Base-by-base conservation (phyloP, 2,888 invertebrate species). In the Tridacna gigas region DNA sequence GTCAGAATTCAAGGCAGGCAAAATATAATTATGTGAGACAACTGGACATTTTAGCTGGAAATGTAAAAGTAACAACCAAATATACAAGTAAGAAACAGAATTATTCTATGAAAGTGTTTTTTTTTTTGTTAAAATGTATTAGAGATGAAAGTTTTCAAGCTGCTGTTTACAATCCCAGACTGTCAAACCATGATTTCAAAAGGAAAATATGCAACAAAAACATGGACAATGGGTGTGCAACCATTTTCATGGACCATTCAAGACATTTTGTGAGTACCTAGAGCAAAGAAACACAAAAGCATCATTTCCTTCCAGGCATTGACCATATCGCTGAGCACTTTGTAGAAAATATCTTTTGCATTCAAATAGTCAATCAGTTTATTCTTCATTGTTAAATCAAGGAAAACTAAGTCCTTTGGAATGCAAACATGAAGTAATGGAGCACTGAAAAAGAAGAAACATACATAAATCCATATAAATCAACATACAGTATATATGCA, bases 361-460 rank as follows among this genome's bases (percentile, higher is more conserved):
- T 98, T 98, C 65, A 98, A 96, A 90, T 97, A 95, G 9, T 96
- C 96, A 95, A 98, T 97, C 89, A 98, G 96, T 93, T 97, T 97
- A 76, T 96, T 96, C 86, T 93, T 96, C 28, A 97, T 95, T 85
- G 80, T 96, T 66, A 96, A 95, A 0, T 96, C 96, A 15, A 97
- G 95, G 79, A 97, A 97, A 88, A 96, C 96, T 12, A 97, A 96
- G 28, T 91, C 84, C 67, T 89, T 90, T 0, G 98, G 98, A 89
- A 98, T 96, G 95, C 99, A 99, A 80, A 98, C 96, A 94, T 98
- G 97, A 77, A 98, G 95, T 60, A 99, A 96, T 0, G 98, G 96
- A 80, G 96, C 73, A 63, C 87, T 87, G 87, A 87, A 87, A 87
- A 47, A 65, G 51, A 77, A 47, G 48, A 47, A 63, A 25, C 60